Conservation (phyloP, 64 coral and sea anemone species). For the Montipora cactus region DNA sequence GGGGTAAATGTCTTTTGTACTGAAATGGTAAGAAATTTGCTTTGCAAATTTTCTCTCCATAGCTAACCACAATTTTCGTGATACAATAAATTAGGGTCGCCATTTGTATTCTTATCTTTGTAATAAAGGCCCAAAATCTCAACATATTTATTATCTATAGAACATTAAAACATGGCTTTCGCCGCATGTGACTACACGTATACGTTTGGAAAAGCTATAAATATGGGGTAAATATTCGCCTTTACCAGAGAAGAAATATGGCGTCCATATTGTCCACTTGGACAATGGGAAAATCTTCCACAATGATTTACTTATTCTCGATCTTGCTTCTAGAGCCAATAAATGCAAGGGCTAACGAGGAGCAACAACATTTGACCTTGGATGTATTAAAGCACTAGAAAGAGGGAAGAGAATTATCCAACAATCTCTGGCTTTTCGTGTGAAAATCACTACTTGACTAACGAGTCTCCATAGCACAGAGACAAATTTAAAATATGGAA, state of each 20-base stretch:
- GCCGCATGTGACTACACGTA: too few species aligned
- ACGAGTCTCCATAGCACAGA: too few species aligned
- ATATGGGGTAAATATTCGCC: not conserved
- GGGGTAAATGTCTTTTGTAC: not conserved
- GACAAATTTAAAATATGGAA: too few species aligned
- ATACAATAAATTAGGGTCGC: not conserved
- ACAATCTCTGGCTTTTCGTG: not conserved
- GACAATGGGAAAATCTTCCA: not conserved
- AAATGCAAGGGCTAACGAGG: not conserved
- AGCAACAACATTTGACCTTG: not conserved
- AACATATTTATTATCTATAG: not conserved
- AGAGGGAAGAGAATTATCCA: not conserved
- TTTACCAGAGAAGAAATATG: not conserved
- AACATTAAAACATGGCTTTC: not conserved
- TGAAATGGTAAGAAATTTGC: slow-evolving; percentile 17
- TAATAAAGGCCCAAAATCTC: not conserved
- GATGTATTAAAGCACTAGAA: not conserved
- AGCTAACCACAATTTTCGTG: not conserved
- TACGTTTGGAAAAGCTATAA: not conserved
- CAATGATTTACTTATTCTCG: not conserved
- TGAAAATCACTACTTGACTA: not conserved
- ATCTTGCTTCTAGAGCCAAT: not conserved
- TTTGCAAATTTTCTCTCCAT: not conserved
- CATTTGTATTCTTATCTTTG: not conserved
- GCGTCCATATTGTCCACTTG: not conserved